Conservation (phyloP, 2,797 vertebrate species). For the Syncerus caffer region DNA sequence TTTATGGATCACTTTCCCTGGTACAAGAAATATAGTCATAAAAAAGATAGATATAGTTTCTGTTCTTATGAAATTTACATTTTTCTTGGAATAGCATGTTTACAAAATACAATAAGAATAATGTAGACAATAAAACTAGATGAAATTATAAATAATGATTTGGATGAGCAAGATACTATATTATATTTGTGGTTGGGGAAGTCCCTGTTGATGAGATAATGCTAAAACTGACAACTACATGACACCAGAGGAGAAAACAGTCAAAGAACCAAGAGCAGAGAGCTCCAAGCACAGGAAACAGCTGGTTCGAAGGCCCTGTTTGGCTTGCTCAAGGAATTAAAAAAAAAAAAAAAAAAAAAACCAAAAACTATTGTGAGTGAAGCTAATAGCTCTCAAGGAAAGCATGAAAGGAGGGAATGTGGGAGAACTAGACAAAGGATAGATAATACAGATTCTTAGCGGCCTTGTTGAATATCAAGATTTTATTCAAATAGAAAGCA, state of each 20-base stretch:
- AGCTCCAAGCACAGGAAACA: not conserved
- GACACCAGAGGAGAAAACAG: not conserved
- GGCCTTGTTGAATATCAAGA: not conserved
- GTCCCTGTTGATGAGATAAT: not conserved
- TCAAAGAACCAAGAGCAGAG: not conserved
- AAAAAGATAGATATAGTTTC: not conserved
- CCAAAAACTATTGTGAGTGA: not conserved
- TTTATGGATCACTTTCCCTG: not conserved
- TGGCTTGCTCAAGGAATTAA: not conserved
- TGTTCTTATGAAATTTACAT: not conserved
- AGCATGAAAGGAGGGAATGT: not conserved
- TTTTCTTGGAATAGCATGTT: not conserved
- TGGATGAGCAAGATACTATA: not conserved
- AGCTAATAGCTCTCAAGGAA: not conserved
- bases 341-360: not conserved
- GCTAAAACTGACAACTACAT: not conserved
- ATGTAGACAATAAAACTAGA: not conserved
- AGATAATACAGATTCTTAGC: not conserved
- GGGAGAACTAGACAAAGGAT: not conserved
- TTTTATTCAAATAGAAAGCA: not conserved
- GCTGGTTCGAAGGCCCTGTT: not conserved
- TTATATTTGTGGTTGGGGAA: not conserved
- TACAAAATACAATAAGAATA: not conserved
- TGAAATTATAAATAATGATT: not conserved
- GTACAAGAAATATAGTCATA: not conserved